Base-by-base conservation (phyloP, 2,888 invertebrate species). In the Trimorus sp. region DNA sequence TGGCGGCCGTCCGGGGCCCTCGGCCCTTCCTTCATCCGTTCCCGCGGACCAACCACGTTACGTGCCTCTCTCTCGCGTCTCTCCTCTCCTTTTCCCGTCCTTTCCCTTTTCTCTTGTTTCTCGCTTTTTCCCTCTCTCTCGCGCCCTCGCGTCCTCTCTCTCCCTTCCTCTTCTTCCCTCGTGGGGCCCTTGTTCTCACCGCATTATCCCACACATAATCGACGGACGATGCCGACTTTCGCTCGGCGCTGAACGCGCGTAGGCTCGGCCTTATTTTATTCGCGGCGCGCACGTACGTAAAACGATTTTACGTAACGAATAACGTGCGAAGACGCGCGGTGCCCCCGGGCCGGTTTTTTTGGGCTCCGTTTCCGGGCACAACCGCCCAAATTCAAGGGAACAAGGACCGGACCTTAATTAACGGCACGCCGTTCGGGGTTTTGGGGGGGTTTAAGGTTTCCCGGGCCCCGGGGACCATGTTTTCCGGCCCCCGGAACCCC, bases 21-120 rank as follows among this genome's bases (percentile, higher is more conserved):
- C 88, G 87, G 88, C 90, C 88, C 88, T 89, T 90, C 88, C 89
- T 89, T 90, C 88, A 88, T 89, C 88, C 89, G 88, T 89, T 89
- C 88, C 63, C 81, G 84, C 88, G 88, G 88, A 88, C 89, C 89
- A 89, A 90, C 90, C 89, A 90, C 88, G 88, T 89, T 89, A 89
- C 89, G 87, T 89, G 84, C 83, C 84, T 89, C 88, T 87, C 86
- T 87, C 76, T 86, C 85, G 86, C 84, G 45, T 45, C 45, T 45
- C 45, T 84, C 83, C 84, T 79, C 78, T 49, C 89, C 69, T 54
- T 77, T 73, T 65, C 59, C 68, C 83, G 70, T 85, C 54, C 48
- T 84, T 89, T 87, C 87, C 87, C 87, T 82, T 86, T 85, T 87
- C 84, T 83, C 85, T 84, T 85, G 83, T 89, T 88, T 87, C 85